Evolutionary conservation across 1,140 invertebrate species (phyloP), one percentile per base, ranked within the genome.

Genomic region (Scaptomyza graminum): DNA sequence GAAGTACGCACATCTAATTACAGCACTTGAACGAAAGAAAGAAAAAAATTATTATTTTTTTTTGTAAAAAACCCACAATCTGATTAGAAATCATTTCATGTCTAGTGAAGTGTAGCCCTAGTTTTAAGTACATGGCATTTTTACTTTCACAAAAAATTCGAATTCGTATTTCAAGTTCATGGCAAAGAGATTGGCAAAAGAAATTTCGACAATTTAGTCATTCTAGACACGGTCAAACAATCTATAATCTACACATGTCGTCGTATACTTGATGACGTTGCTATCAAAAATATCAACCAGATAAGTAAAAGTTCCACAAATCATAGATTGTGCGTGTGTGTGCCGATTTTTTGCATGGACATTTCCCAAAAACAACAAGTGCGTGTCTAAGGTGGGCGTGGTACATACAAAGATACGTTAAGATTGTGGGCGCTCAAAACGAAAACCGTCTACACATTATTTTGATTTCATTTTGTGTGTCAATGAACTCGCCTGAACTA

Each of bases 391-490:
- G 8, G 16, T 18, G 7, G 41, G 64, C 51, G 41, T 5, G 15
- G 16, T 34, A 9, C 18, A 2, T 49, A n/a, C 9, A 15, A 46
- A 52, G 52, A 51, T 59, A 52, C 39, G 47, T n/a, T 15, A 15
- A 57, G 68, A 66, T 66, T 66, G 62, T 71, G 54, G 55, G 62
- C 34, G 52, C 61, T n/a, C 49, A 65, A 67, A 72, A 63, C 18
- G 39, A 49, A 54, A 65, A 81, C 5, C 16, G 44, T 56, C 18
- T 15, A 69, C 43, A 61, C 52, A 68, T 66, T 83, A 83, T 82
- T 85, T 82, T 88, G 83, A 87, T 87, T 87, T 87, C 71, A 83
- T 73, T 87, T 87, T 87, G 49, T 87, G 83, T 83, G 82, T 87
- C 82, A 87, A 82, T 77, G 83, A 87, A 87, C 82, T 82, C 71